Evolutionary conservation across 1,140 invertebrate genomes (phyloP).

Genomic region (Mylabris phalerata): DNA sequence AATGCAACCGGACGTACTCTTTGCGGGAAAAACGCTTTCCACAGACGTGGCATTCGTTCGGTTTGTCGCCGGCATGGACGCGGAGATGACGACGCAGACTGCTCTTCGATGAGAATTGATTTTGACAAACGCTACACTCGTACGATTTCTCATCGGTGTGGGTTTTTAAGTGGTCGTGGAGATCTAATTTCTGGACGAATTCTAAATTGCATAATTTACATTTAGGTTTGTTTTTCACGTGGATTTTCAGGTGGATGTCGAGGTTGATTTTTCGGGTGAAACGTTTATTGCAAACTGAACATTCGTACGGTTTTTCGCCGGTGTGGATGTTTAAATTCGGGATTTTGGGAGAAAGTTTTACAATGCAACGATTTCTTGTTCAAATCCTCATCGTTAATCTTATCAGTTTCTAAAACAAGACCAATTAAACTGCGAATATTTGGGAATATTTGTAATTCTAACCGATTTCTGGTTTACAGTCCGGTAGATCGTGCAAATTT

Average conservation of each 20-base stretch:
- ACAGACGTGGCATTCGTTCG: slow-evolving; percentile 21
- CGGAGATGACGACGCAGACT: slow-evolving; percentile 23
- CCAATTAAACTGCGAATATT: no score
- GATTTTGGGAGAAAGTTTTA: no score
- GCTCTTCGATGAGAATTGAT: slow-evolving; percentile 28
- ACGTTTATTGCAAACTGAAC: slow-evolving; percentile 60
- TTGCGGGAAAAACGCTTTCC: background rate
- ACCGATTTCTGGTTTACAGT: no score
- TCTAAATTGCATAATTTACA: slow-evolving; percentile 32
- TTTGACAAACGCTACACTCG: slow-evolving; percentile 29
- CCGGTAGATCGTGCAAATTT: no score
- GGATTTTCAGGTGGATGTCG: no score
- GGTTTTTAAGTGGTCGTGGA: slow-evolving; percentile 33
- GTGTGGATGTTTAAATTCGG: slow-evolving; percentile 31
- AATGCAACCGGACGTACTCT: slow-evolving; percentile 16
- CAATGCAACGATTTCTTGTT: no score
- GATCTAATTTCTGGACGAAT: slow-evolving; percentile 33
- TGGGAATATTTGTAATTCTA: no score
- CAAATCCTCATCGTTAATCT: no score
- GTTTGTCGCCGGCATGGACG: slow-evolving; percentile 22
- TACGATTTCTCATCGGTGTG: slow-evolving; percentile 34
- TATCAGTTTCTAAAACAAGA: no score
- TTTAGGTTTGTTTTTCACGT: slow-evolving; percentile 36
- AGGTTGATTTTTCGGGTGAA: slow-evolving; percentile 54
- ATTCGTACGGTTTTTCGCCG: slow-evolving; percentile 60